These are phyloP conservation scores for Ictalurus furcatus DNA, from an alignment of 2,113 vertebrate species.

Conservation along the genomic window DNA sequence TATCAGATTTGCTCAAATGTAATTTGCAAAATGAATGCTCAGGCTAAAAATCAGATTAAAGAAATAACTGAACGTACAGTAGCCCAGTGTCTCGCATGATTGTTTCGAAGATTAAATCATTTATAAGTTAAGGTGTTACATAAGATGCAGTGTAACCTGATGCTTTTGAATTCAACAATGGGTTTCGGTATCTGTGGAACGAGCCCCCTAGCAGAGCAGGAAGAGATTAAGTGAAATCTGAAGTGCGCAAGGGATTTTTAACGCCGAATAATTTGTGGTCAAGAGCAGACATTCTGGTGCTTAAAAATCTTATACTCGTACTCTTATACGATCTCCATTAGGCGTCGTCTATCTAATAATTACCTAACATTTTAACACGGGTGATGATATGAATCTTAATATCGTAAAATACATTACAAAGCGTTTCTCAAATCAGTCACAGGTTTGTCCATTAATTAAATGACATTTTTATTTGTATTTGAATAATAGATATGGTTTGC, in stretches of 20 bases:
- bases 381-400: neutral
- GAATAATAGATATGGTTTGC: neutral
- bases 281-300: neutral
- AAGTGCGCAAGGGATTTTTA: neutral
- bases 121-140: neutral
- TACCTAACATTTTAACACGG: neutral
- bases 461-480: neutral
- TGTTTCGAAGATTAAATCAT: neutral
- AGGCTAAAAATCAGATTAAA: neutral
- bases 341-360: neutral
- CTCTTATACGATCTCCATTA: neutral
- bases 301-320: neutral
- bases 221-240: constrained; percentile 19
- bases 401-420: neutral
- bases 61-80: neutral
- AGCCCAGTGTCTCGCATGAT: neutral
- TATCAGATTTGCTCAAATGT: neutral
- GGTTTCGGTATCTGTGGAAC: neutral
- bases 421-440: neutral
- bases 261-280: neutral
- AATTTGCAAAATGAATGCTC: neutral
- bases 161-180: neutral
- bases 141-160: neutral
- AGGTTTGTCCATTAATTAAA: neutral
- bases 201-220: neutral